Percentiles rank a stretch among this genome's conserved stretches.
Evolutionary conservation across 2,797 vertebrate genomes (phyloP).

Genomic region (Vespertilio murinus): DNA sequence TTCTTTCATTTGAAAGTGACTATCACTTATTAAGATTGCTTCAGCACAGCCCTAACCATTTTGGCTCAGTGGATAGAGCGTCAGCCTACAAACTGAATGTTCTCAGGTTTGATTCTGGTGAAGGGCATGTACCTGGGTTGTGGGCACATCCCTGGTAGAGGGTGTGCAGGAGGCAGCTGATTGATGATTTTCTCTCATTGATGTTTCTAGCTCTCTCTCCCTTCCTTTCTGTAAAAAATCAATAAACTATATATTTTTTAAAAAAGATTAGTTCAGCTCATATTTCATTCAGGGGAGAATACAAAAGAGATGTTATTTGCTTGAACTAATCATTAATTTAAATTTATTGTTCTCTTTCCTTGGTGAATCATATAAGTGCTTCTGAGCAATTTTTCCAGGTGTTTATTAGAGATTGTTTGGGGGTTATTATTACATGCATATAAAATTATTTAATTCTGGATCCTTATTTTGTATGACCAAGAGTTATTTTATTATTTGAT

Average conservation of each 20-base stretch:
- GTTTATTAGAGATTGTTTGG: not conserved
- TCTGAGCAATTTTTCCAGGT: not conserved
- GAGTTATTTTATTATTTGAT: conserved; percentile 16
- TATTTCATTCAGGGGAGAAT: conserved; percentile 12
- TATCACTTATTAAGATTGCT: conserved; percentile 1
- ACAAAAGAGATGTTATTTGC: conserved; percentile 49
- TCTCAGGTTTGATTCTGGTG: too few relatives aligned
- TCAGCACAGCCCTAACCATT: not conserved
- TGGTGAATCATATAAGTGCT: not conserved
- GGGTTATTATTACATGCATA: conserved; percentile 11
- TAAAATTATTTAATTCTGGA: conserved; percentile 3
- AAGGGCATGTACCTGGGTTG: too few relatives aligned
- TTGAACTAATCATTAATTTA: conserved; percentile 48
- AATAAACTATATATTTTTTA: too few relatives aligned
- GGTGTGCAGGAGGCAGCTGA: too few relatives aligned
- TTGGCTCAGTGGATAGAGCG: too few relatives aligned
- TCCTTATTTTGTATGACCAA: not conserved
- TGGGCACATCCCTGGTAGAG: too few relatives aligned
- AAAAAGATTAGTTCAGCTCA: not conserved
- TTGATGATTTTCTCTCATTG: too few relatives aligned
- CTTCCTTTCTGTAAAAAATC: too few relatives aligned
- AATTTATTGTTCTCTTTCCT: conserved; percentile 32
- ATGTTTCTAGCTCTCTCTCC: too few relatives aligned
- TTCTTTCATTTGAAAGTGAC: conserved; percentile 9
- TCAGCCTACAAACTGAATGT: too few relatives aligned